These are phyloP conservation scores for Hyphantria cunea DNA, from an alignment of 1,140 invertebrate species.

Conservation along the genomic window DNA sequence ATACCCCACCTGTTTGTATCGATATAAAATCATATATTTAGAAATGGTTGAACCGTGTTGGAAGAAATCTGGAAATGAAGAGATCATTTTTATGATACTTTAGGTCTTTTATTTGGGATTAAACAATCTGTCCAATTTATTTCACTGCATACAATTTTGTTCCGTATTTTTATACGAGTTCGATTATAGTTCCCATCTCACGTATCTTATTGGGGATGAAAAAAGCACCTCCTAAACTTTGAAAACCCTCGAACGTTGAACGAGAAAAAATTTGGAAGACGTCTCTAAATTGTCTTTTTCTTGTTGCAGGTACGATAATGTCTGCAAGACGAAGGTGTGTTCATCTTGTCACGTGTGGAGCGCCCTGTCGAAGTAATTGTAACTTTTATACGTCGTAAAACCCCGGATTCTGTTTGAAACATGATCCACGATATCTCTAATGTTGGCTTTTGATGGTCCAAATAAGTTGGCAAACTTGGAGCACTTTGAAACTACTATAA, in stretches of 20 bases:
- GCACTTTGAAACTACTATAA: slow-evolving; percentile 16
- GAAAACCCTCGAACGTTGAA: too few relatives aligned
- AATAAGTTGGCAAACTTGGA: slow-evolving; percentile 6
- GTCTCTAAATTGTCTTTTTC: slow-evolving; percentile 6
- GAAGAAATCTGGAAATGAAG: too few relatives aligned
- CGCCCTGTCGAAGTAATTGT: slow-evolving; percentile 11
- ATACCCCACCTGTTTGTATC: too few relatives aligned
- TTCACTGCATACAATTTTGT: too few relatives aligned
- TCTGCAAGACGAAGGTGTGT: background rate
- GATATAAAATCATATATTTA: too few relatives aligned
- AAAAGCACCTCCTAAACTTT: too few relatives aligned
- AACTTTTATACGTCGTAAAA: slow-evolving; percentile 17
- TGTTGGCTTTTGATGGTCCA: slow-evolving; percentile 6
- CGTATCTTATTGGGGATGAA: background rate
- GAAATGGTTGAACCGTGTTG: too few relatives aligned
- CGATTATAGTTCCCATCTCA: background rate
- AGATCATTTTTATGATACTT: too few relatives aligned
- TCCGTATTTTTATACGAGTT: too few relatives aligned
- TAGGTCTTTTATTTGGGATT: too few relatives aligned
- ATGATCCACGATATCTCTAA: background rate
- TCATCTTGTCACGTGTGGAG: background rate
- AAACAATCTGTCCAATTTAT: too few relatives aligned
- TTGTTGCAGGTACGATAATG: slow-evolving; percentile 15
- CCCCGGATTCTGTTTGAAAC: slow-evolving; percentile 9
- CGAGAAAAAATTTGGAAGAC: background rate